Evolutionary conservation across 2,797 vertebrate species (phyloP).

Genomic region (Coracias cyanogaster): DNA sequence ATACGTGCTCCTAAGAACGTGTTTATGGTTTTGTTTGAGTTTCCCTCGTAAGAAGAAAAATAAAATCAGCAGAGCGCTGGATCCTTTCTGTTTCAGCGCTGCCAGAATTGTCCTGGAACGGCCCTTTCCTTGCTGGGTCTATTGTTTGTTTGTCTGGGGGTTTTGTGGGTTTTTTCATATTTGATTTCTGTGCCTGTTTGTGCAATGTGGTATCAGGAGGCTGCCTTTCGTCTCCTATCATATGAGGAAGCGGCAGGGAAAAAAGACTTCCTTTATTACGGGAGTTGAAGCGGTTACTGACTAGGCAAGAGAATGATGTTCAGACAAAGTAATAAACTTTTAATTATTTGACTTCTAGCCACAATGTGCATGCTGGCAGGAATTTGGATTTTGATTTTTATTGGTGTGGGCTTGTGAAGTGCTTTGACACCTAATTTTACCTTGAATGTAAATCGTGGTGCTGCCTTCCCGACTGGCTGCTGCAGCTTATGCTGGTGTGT

Average conservation of each 20-base stretch:
- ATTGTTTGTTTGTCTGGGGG: background rate
- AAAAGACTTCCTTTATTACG: constrained; percentile 51
- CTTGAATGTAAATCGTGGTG: background rate
- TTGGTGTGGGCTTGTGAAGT: background rate
- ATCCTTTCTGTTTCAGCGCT: background rate
- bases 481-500: background rate
- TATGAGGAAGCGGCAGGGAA: constrained; percentile 23
- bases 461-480: background rate
- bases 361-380: background rate
- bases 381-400: constrained; percentile 22
- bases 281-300: constrained; percentile 26
- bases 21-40: background rate
- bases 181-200: constrained; percentile 57
- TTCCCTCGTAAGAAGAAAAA: background rate
- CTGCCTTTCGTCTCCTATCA: constrained; percentile 11
- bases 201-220: constrained; percentile 53
- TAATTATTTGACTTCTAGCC: constrained; percentile 47
- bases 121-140: background rate
- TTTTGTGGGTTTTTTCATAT: constrained; percentile 10
- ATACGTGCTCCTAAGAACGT: background rate
- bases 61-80: background rate
- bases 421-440: background rate
- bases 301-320: background rate
- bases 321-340: constrained; percentile 38
- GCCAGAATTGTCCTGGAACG: background rate